These are phyloP conservation scores for Syngnathus rostellatus DNA, from an alignment of 2,797 vertebrate species.

Conservation along the genomic window DNA sequence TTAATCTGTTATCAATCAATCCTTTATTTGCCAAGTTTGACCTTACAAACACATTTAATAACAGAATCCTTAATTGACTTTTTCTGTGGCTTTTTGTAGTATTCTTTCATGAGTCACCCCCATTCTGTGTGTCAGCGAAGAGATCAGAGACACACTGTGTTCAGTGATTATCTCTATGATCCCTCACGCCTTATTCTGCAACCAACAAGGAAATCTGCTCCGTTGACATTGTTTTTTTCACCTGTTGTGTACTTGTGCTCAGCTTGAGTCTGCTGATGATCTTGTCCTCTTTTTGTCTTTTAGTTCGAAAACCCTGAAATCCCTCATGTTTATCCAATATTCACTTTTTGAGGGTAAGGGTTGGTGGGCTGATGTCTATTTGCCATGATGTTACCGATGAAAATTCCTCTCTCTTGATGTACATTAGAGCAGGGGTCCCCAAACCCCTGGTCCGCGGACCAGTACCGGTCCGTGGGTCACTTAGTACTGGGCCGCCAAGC, in stretches of 20 bases:
- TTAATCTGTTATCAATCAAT: too few relatives aligned
- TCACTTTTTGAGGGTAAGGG: background rate
- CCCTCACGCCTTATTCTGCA: background rate
- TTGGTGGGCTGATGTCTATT: background rate
- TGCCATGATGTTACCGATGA: constrained; percentile 8
- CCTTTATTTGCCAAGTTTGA: too few relatives aligned
- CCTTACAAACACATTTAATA: too few relatives aligned
- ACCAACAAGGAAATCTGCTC: background rate
- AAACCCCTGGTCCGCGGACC: too few relatives aligned
- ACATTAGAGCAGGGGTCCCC: background rate
- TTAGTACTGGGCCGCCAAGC: too few relatives aligned
- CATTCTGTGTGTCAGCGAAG: background rate
- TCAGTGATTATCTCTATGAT: background rate
- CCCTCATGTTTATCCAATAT: background rate
- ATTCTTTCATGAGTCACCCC: too few relatives aligned
- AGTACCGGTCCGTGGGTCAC: too few relatives aligned
- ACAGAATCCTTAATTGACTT: too few relatives aligned
- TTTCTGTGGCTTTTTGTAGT: too few relatives aligned
- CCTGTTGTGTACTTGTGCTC: background rate
- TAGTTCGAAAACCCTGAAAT: background rate
- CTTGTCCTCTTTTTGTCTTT: background rate
- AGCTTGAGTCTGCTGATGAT: background rate
- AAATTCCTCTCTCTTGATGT: constrained; percentile 22
- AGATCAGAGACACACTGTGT: background rate
- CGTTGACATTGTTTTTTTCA: background rate